Evolutionary conservation across 2,888 invertebrate genomes (phyloP), one percentile per base, ranked within the genome.

Genomic region (Parochlus steinenii): DNA sequence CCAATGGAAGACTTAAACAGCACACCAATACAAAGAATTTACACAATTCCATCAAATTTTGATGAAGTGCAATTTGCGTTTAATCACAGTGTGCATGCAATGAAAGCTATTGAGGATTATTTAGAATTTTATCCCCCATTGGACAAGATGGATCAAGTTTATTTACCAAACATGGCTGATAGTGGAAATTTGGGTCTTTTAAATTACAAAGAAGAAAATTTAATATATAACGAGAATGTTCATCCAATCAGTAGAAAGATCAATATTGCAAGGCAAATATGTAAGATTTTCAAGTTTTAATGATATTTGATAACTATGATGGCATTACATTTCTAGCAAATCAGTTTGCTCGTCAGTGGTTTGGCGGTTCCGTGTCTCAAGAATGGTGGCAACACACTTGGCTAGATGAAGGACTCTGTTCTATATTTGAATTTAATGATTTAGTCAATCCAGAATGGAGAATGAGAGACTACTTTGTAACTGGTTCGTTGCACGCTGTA

Each of bases 101-200:
- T 89, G 2, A 62, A 65, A 17, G 73, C 69, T 43, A 66, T 78
- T 31, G 76, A 76, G 39, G 62, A 71, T 0, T 80, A 75, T 43
- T 83, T 85, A 47, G 65, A 68, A 40, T 71, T 81, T 16, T 58
- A 69, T 12, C 87, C 79, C 46, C 73, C 77, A 0, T 49, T 87
- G 14, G 71, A 77, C 0, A 87, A 89, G 58, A 68, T 83, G 46
- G 89, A 92, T 52, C 81, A 89, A 76, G 77, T 78, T 3, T 83
- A 83, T 0, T 69, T 90, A 7, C 82, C 86, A 0, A 80, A 86
- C 46, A 86, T 87, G 48, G 66, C 71, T 17, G 74, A 79, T 41
- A 79, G 79, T 14, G 89, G 92, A 52, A 92, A 90, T 52, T 90
- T 89, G 89, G 90, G 90, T 5, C 56, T 90, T 25, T 75, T 85